Conservation (phyloP, 2,797 vertebrate genomes). For the Selene dorsalis region DNA sequence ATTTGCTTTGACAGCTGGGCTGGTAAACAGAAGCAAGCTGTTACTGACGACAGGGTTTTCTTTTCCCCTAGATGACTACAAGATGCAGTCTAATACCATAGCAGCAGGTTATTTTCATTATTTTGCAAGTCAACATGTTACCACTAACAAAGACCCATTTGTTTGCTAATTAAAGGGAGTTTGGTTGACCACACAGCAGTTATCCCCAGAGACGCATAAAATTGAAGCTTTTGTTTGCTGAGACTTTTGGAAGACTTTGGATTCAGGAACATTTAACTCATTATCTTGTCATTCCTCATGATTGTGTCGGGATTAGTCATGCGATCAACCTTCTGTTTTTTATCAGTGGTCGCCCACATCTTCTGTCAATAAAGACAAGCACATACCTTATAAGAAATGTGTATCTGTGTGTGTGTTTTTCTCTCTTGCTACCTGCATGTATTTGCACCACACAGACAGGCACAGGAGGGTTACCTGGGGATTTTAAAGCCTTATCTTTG, state of each 20-base stretch:
- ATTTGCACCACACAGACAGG: conserved; percentile 37
- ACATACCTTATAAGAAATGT: conserved; percentile 6
- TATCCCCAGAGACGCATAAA: background rate
- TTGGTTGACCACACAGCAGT: background rate
- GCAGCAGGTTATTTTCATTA: conserved; percentile 21
- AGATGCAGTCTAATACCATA: background rate
- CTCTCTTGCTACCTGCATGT: conserved; percentile 26
- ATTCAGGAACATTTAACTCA: conserved; percentile 14
- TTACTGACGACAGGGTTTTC: conserved; percentile 19
- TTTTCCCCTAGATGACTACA: conserved; percentile 26
- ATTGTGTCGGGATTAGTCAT: conserved; percentile 20
- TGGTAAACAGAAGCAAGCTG: conserved; percentile 14
- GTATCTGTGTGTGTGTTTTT: conserved; percentile 22
- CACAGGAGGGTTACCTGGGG: conserved; percentile 45
- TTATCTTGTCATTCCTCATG: conserved; percentile 10
- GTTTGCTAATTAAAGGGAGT: conserved; percentile 23
- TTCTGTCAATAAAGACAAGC: background rate
- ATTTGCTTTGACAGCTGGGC: conserved; percentile 12
- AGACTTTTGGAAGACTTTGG: background rate
- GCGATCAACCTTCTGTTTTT: conserved; percentile 25
- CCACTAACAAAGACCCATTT: conserved; percentile 21
- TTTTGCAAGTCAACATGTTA: background rate
- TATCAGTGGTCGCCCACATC: conserved; percentile 1
- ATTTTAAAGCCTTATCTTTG: conserved; percentile 62
- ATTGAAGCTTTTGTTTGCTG: background rate